Evolutionary conservation across 2,797 vertebrate species (phyloP).

Genomic region (Pangasius krempfi): DNA sequence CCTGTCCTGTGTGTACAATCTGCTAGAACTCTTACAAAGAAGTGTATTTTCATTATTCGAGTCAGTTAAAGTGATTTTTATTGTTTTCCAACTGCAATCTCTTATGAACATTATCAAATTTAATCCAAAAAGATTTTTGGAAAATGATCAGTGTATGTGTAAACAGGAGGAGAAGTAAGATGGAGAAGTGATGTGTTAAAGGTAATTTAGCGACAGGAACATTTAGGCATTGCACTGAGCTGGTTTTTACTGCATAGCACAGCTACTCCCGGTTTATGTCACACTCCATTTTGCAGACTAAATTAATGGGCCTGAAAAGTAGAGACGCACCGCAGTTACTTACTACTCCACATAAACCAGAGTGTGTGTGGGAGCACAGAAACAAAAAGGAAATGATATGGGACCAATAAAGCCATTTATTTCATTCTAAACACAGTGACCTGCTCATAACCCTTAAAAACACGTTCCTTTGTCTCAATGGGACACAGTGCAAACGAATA

Average conservation of each 20-base stretch:
- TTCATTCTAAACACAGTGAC: constrained; percentile 70
- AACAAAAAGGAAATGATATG: constrained; percentile 56
- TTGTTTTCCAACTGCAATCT: not conserved
- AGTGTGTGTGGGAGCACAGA: constrained; percentile 53
- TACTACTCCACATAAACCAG: constrained; percentile 57
- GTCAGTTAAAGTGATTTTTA: not conserved
- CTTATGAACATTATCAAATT: not conserved
- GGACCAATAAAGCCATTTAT: constrained; percentile 68
- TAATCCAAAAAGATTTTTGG: not conserved
- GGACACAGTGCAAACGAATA: constrained; percentile 61
- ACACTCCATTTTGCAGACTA: constrained; percentile 60
- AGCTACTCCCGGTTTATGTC: constrained; percentile 60
- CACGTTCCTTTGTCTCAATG: constrained; percentile 66
- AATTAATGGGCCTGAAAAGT: constrained; percentile 69
- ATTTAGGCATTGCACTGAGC: constrained; percentile 58
- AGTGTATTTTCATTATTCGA: not conserved
- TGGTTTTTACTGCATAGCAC: constrained; percentile 50
- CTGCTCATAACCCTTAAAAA: constrained; percentile 67
- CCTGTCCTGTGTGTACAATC: not conserved
- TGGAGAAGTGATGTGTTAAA: constrained; percentile 53
- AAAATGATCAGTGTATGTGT: not conserved
- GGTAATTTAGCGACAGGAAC: constrained; percentile 63
- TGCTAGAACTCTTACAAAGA: not conserved
- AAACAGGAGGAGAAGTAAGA: not conserved
- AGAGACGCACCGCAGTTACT: constrained; percentile 69